A percentile compares a stretch with the other conserved stretches of the same genome.
Conservation (phyloP, 2,888 invertebrate genomes). For the Ophioninae sp. region DNA sequence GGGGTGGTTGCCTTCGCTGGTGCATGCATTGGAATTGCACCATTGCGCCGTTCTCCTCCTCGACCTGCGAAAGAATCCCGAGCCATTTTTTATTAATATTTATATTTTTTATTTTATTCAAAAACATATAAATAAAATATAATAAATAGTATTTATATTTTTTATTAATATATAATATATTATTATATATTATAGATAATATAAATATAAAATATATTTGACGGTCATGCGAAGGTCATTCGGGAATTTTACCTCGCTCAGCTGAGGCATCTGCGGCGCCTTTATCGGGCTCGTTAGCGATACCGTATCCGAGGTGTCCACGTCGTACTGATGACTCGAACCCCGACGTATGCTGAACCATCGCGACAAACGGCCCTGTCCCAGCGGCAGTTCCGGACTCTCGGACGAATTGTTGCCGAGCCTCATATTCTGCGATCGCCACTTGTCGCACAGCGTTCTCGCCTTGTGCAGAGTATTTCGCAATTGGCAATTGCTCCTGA, state of each 20-base stretch:
- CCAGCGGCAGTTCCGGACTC: constrained; percentile 84
- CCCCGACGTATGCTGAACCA: constrained; percentile 95
- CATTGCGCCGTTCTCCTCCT: constrained; percentile 85
- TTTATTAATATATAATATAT: no score
- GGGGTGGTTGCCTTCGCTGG: constrained; percentile 88
- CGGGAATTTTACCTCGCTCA: constrained; percentile 86
- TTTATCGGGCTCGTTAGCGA: constrained; percentile 79
- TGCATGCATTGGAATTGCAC: constrained; percentile 81
- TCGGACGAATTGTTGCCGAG: constrained; percentile 73
- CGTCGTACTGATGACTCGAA: constrained; percentile 92
- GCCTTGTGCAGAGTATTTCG: constrained; percentile 92
- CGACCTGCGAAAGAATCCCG: constrained; percentile 82
- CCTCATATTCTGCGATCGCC: constrained; percentile 81
- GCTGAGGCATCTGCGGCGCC: constrained; percentile 88
- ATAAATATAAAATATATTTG: not conserved
- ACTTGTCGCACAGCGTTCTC: constrained; percentile 91
- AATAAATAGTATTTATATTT: no score
- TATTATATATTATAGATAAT: not conserved
- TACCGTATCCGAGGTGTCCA: constrained; percentile 81
- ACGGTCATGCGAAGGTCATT: not conserved
- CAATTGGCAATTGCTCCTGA: constrained; percentile 89
- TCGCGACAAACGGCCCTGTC: constrained; percentile 88
- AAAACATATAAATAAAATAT: no score
- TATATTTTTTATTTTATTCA: no score
- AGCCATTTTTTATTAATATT: not conserved